Percentiles rank a stretch among this genome's conserved stretches.
Evolutionary conservation across 1,140 invertebrate genomes (phyloP).

Genomic region (Rhynchophorus ferrugineus): DNA sequence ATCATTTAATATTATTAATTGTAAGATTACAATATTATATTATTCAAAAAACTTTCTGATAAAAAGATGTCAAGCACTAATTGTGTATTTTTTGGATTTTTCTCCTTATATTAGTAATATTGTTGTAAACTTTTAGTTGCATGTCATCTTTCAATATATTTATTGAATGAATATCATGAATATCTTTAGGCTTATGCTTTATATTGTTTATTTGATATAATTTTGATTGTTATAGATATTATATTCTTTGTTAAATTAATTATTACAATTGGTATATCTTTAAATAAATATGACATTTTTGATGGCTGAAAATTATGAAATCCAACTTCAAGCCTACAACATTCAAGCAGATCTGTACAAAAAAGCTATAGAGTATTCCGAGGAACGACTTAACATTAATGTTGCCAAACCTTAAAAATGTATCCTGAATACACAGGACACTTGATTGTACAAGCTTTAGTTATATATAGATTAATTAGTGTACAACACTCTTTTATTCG

Average conservation of each 20-base stretch:
- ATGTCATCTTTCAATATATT: too few relatives aligned
- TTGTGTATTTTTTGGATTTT: background rate
- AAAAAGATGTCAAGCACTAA: background rate
- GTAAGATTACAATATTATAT: background rate
- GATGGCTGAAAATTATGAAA: too few relatives aligned
- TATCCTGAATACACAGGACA: background rate
- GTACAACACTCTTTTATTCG: background rate
- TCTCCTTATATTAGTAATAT: background rate
- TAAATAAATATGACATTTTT: too few relatives aligned
- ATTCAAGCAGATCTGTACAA: background rate
- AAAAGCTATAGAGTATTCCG: background rate
- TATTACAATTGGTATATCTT: too few relatives aligned
- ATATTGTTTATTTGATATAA: too few relatives aligned
- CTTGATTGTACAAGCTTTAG: conserved; percentile 22
- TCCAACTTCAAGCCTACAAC: background rate
- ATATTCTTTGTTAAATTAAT: too few relatives aligned
- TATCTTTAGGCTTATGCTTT: too few relatives aligned
- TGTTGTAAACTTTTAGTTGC: background rate
- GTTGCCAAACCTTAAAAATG: conserved; percentile 14
- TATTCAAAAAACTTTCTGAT: background rate
- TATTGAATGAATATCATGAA: too few relatives aligned
- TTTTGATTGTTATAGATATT: too few relatives aligned
- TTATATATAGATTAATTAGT: conserved; percentile 4
- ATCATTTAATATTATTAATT: background rate
- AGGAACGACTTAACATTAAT: conserved; percentile 6